Conservation (phyloP, 2,797 vertebrate species). For the Hydrolagus colliei region DNA sequence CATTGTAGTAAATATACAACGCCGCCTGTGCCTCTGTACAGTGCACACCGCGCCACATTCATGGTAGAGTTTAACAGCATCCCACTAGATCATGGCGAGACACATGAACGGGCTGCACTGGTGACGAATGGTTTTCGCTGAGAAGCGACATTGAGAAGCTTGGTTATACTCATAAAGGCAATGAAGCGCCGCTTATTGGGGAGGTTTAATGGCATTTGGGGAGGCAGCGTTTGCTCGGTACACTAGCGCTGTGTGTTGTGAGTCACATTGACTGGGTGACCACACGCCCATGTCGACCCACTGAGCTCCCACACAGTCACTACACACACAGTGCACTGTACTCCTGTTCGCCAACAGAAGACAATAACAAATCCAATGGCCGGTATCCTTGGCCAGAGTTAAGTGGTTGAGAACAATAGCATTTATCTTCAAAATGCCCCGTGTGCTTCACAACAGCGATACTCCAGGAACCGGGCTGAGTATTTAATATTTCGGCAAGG, state of each 20-base stretch:
- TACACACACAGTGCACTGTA: background rate
- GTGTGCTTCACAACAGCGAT: conserved; percentile 32
- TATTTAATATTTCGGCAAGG: background rate
- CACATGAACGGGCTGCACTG: background rate
- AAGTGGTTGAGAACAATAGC: background rate
- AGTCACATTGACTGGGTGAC: background rate
- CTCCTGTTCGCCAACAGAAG: too few species aligned
- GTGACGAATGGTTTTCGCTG: too few species aligned
- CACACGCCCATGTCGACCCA: background rate
- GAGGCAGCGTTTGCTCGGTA: background rate
- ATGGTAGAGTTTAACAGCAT: background rate
- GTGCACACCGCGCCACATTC: background rate
- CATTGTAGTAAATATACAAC: background rate
- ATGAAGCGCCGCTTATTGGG: too few species aligned
- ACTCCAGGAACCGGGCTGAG: too few species aligned
- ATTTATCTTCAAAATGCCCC: conserved; percentile 62
- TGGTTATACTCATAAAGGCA: too few species aligned
- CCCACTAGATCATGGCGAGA: too few species aligned
- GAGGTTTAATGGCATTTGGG: background rate
- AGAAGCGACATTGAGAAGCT: too few species aligned
- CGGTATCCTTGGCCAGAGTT: background rate
- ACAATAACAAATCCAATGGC: background rate
- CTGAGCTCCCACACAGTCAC: background rate
- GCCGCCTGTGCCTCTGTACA: too few species aligned
- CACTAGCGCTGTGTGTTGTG: too few species aligned